phyloP scores from a whole-genome alignment of 2,113 vertebrate genomes.

The Octodon degus region DNA sequence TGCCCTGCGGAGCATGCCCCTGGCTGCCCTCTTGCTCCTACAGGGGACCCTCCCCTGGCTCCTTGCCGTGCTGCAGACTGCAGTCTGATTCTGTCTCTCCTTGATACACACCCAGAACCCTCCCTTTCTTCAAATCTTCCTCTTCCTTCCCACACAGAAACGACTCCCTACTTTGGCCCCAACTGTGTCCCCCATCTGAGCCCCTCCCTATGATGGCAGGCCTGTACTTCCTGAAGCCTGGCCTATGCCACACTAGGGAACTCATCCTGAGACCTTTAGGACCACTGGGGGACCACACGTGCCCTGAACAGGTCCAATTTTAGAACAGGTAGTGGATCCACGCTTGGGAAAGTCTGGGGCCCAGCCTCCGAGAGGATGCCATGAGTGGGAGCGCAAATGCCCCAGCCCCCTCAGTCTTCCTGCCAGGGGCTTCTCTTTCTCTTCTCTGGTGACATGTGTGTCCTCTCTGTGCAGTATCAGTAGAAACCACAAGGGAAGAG shows the following conservation, averaged over 20 bases:
- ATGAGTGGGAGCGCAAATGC: fast-evolving
- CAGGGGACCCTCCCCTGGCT: conserved; percentile 69
- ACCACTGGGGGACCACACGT: not conserved
- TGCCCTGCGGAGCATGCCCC: not conserved
- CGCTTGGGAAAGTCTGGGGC: not conserved
- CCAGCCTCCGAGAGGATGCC: no score
- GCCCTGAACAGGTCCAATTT: not conserved
- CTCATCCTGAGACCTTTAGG: not conserved
- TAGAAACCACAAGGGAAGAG: not conserved
- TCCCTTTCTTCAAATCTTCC: not conserved
- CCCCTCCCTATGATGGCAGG: not conserved
- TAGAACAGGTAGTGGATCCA: not conserved
- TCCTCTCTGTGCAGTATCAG: not conserved
- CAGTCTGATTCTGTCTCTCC: not conserved
- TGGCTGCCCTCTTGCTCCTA: conserved; percentile 38
- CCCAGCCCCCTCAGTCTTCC: not conserved
- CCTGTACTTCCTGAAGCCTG: not conserved
- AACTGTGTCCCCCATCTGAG: not conserved
- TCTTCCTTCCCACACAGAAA: not conserved
- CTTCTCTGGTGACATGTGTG: not conserved
- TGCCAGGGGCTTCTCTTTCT: not conserved
- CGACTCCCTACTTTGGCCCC: not conserved
- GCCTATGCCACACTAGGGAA: not conserved
- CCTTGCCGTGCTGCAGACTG: not conserved
- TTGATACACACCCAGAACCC: not conserved